A percentile compares a stretch with the other conserved stretches of the same genome.
These are phyloP conservation scores for Leptodactylus fallax DNA, from an alignment of 2,797 vertebrate species.

Conservation along the genomic window DNA sequence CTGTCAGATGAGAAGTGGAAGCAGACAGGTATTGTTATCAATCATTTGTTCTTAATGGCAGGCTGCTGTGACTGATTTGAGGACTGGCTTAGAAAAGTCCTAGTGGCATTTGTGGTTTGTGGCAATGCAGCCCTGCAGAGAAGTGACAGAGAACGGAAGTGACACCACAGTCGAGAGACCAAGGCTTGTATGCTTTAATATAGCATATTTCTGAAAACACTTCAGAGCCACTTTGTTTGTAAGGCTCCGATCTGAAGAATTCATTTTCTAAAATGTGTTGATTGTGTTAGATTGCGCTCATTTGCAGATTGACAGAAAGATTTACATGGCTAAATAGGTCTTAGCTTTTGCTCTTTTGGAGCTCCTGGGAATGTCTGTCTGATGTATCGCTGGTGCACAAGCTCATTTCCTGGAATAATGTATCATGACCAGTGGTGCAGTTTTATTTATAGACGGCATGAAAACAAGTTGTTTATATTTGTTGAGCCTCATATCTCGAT, in stretches of 20 bases:
- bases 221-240: conserved; percentile 68
- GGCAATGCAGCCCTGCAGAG: conserved; percentile 70
- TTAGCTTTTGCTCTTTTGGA: conserved; percentile 54
- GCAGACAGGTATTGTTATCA: conserved; percentile 90
- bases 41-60: conserved; percentile 78
- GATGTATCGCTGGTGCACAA: conserved; percentile 36
- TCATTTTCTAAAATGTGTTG: conserved; percentile 63
- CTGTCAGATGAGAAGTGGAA: conserved; percentile 86
- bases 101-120: conserved; percentile 72
- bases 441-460: conserved; percentile 22
- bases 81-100: conserved; percentile 73
- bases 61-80: conserved; percentile 79
- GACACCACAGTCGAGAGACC: conserved; percentile 64
- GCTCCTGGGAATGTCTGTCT: conserved; percentile 27
- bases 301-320: conserved; percentile 56
- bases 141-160: conserved; percentile 78
- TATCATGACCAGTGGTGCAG: conserved; percentile 34
- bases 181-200: conserved; percentile 67
- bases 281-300: conserved; percentile 58
- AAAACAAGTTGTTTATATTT: conserved; percentile 18
- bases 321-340: conserved; percentile 63
- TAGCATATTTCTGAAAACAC: conserved; percentile 68
- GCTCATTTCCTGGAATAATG: conserved; percentile 42
- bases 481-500: conserved; percentile 15
- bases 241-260: conserved; percentile 57